Evolutionary conservation across 2,797 vertebrate species (phyloP), one percentile per base, ranked within the genome.

Genomic region (Erethizon dorsatum): DNA sequence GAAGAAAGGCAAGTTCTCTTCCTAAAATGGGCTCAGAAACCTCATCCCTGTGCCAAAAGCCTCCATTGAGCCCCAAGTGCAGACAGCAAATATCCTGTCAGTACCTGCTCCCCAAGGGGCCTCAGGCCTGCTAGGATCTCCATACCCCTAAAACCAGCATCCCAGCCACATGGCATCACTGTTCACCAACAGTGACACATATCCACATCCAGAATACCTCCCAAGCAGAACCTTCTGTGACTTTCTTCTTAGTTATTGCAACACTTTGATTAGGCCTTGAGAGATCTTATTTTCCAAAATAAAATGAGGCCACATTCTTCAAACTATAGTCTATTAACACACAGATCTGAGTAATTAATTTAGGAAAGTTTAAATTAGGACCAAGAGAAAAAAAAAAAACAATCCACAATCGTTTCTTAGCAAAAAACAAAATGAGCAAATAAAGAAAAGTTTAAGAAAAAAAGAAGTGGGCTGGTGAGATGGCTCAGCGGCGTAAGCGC

Each of bases 1-100:
- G 3, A 28, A 78, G 14, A 96, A 87, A 26, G 47, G 13, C 96
- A 85, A 24, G 54, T 22, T 57, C 28, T 26, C 91, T 82, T 90
- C 41, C 45, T 50, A 4, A 33, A 54, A 37, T 1, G 28, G 75
- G 75, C 65, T 4, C 37, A 41, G 63, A 45, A 3, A 0, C 1
- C 0, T 18, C 63, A 6, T 3, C 63, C 2, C 65, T 26, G 22
- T 54, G 20, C 57, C 54, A 11, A 33, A 26, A 67, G 45, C n/a
- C 82, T 69, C 79, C 57, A 52, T 41, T 0, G 9, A 63, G 28
- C 9, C 61, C 50, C 31, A 8, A 10, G 22, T 50, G 33, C 67
- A 67, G 41, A n/a, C 13, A 37, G 65, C 61, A 78, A 54, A n/a
- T 0, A 0, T 7, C n/a, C 85, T 78, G 33, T 4, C 28, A 14